Evolutionary conservation across 2,888 invertebrate species (phyloP), one percentile per base, ranked within the genome.

Genomic region (Ferrisia virgata): DNA sequence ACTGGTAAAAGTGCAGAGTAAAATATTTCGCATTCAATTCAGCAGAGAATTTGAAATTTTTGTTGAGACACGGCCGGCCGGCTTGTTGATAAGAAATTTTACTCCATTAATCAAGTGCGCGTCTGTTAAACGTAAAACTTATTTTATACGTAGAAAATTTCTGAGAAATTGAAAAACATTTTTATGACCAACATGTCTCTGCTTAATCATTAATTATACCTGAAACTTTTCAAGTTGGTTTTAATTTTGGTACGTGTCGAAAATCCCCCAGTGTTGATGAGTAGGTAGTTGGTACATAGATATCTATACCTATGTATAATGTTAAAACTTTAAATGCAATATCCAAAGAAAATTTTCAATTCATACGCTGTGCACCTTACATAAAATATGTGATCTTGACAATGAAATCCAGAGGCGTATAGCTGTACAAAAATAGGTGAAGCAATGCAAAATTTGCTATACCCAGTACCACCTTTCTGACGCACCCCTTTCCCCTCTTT

Each of bases 91-190:
- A 58, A 58, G 58, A 64, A 64, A 64, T 64, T 64, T 28, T 31
- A 64, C 25, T 28, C 64, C 64, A 64, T 64, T 64, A 64, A 64
- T 64, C 64, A 64, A 64, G 64, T 18, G 18, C 53, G 53, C 28
- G 15, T 64, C 64, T 28, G 58, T 58, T 64, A 64, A 64, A 64
- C 64, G 64, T 15, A 28, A 0, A 22, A 53, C 53, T 53, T 22
- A 28, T 64, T 64, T 64, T 64, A 15, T 28, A 13, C 5, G 64
- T 6, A 64, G 64, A 28, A 64, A 64, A 64, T 64, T 64, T 64
- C 64, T 28, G 64, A 64, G 28, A 28, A 64, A 64, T 64, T 64
- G 64, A 64, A 64, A 64, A 64, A 64, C 64, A 64, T 64, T 64
- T 64, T 64, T 64, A 64, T 64, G 64, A 64, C 64, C 64, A 64